Evolutionary conservation across 2,888 invertebrate species (phyloP).

Genomic region (Tyria jacobaeae): DNA sequence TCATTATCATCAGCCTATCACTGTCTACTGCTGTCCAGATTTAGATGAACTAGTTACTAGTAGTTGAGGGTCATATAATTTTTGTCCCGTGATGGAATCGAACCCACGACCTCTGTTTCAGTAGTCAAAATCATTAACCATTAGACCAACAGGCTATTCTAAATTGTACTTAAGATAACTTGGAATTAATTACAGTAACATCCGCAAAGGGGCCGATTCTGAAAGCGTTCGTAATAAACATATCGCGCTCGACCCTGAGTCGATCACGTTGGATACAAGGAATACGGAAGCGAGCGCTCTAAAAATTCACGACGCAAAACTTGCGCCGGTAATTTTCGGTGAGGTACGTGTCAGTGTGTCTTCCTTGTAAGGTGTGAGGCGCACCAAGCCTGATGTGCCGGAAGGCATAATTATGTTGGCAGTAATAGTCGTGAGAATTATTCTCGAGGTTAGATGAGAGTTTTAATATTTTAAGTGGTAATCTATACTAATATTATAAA

Average conservation of each 20-base stretch:
- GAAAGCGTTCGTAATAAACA: constrained; percentile 53
- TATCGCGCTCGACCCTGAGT: constrained; percentile 60
- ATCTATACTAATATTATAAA: neutral
- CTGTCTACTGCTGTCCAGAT: too few relatives aligned
- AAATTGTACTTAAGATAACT: neutral
- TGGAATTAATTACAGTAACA: constrained; percentile 5
- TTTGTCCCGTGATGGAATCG: too few relatives aligned
- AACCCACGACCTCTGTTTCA: too few relatives aligned
- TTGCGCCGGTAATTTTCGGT: constrained; percentile 77
- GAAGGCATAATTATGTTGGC: constrained; percentile 31
- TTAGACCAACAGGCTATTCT: too few relatives aligned
- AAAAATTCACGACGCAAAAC: constrained; percentile 79
- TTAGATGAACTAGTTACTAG: too few relatives aligned
- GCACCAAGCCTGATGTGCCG: constrained; percentile 51
- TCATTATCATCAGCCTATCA: too few relatives aligned
- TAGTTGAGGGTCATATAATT: too few relatives aligned
- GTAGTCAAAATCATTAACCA: too few relatives aligned
- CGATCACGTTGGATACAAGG: constrained; percentile 60
- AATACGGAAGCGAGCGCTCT: constrained; percentile 76
- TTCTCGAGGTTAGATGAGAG: constrained; percentile 20
- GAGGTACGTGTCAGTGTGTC: constrained; percentile 71
- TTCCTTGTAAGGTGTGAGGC: constrained; percentile 71
- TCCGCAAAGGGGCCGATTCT: constrained; percentile 33
- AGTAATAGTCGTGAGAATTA: constrained; percentile 23
- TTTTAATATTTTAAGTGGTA: constrained; percentile 13